These are phyloP conservation scores for Gymnocephalus cernua DNA, from an alignment of 2,113 vertebrate genomes.

Conservation along the genomic window DNA sequence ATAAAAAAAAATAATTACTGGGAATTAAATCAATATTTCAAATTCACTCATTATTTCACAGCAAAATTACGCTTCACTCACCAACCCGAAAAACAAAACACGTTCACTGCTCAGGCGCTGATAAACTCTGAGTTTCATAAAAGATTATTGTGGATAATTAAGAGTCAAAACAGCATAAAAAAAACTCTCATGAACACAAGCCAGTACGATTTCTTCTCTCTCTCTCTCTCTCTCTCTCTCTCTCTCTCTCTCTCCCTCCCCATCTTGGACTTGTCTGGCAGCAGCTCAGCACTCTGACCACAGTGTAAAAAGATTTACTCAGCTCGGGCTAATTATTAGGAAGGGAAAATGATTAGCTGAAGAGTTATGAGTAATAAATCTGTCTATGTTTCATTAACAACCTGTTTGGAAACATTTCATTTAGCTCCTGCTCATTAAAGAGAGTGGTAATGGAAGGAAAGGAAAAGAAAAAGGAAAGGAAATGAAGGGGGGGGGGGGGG, in stretches of 20 bases:
- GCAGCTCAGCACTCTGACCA: constrained; percentile 69
- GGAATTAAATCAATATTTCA: constrained; percentile 77
- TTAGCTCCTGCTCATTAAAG: constrained; percentile 72
- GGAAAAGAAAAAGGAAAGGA: background rate
- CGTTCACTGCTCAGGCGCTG: constrained; percentile 21
- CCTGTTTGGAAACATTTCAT: constrained; percentile 80
- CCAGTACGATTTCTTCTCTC: constrained; percentile 17
- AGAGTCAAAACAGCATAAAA: constrained; percentile 41
- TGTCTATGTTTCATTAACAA: constrained; percentile 82
- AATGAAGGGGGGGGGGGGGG: background rate
- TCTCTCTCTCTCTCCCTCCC: constrained; percentile 12
- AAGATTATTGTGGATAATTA: constrained; percentile 53
- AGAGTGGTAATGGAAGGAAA: constrained; percentile 56
- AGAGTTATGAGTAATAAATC: constrained; percentile 82
- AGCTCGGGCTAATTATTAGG: constrained; percentile 76
- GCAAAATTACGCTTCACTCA: constrained; percentile 40
- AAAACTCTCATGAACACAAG: constrained; percentile 12
- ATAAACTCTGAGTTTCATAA: constrained; percentile 44
- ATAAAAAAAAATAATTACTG: constrained; percentile 75
- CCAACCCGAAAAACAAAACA: constrained; percentile 35
- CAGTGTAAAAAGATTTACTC: constrained; percentile 80
- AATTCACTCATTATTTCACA: constrained; percentile 72
- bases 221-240: background rate
- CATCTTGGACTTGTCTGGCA: constrained; percentile 53
- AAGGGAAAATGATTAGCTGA: constrained; percentile 78